Conservation (phyloP, 2,797 vertebrate species). For the Coilia nasus region DNA sequence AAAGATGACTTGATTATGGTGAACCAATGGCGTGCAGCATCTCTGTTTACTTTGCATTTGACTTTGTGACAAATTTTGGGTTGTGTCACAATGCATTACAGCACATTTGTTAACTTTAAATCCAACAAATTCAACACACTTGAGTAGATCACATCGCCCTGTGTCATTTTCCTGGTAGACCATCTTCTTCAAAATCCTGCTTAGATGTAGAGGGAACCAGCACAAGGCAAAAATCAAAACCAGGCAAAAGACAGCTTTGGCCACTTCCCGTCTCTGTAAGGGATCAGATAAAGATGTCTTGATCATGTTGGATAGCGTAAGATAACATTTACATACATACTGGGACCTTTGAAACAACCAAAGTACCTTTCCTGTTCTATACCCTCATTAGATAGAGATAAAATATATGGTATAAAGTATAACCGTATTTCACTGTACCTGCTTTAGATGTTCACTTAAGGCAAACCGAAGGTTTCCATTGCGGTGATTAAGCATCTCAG, state of each 20-base stretch:
- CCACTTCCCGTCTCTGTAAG: conserved; percentile 94
- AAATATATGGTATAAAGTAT: background rate
- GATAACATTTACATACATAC: background rate
- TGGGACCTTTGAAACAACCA: background rate
- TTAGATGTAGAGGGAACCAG: conserved; percentile 96
- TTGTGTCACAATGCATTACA: background rate
- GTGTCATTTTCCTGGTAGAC: conserved; percentile 75
- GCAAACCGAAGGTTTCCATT: conserved; percentile 93
- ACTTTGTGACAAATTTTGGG: background rate
- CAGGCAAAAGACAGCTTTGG: conserved; percentile 96
- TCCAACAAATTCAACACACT: conserved; percentile 61
- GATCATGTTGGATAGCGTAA: background rate
- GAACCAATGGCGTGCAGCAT: background rate
- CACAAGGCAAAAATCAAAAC: conserved; percentile 97
- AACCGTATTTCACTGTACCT: conserved; percentile 72
- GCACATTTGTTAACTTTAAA: background rate
- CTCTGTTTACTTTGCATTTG: background rate
- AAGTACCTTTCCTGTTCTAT: background rate
- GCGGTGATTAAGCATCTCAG: conserved; percentile 93
- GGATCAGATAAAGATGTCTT: background rate
- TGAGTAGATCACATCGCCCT: conserved; percentile 87
- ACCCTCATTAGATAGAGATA: background rate
- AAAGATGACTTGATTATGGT: conserved; percentile 22
- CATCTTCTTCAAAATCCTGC: conserved; percentile 88
- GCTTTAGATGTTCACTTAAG: conserved; percentile 96